These are phyloP conservation scores for Agrochola lychnidis DNA, from an alignment of 2,888 invertebrate genomes.

Conservation along the genomic window DNA sequence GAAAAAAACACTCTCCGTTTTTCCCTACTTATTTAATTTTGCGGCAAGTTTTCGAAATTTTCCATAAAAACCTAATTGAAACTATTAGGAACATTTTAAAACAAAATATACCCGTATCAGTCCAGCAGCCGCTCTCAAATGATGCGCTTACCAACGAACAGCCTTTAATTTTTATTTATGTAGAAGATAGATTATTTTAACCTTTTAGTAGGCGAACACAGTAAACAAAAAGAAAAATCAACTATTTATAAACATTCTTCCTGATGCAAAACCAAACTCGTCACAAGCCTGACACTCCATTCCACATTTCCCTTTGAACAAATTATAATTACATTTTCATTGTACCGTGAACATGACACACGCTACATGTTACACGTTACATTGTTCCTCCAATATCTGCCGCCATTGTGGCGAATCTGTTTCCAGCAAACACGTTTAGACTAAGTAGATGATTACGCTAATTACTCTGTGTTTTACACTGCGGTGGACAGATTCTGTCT, in stretches of 20 bases:
- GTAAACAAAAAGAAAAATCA: background rate
- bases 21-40: too few species aligned
- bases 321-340: slow-evolving; percentile 45
- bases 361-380: slow-evolving; percentile 27
- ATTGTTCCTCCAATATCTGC: slow-evolving; percentile 36
- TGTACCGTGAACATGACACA: slow-evolving; percentile 29
- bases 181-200: background rate
- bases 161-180: too few species aligned
- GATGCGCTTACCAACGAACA: too few species aligned
- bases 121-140: too few species aligned
- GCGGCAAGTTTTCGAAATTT: too few species aligned
- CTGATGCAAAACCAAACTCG: background rate
- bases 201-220: background rate
- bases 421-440: slow-evolving; percentile 44
- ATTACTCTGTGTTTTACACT: slow-evolving; percentile 42
- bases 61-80: too few species aligned
- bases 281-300: background rate
- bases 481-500: slow-evolving; percentile 20
- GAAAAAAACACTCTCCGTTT: too few species aligned
- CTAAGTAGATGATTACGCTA: slow-evolving; percentile 52
- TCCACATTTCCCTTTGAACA: slow-evolving; percentile 28
- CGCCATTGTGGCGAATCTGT: slow-evolving; percentile 49
- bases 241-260: background rate
- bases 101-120: too few species aligned
- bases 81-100: too few species aligned